Conservation (phyloP, 2,888 invertebrate genomes). For the Ypsolopha scabrella region DNA sequence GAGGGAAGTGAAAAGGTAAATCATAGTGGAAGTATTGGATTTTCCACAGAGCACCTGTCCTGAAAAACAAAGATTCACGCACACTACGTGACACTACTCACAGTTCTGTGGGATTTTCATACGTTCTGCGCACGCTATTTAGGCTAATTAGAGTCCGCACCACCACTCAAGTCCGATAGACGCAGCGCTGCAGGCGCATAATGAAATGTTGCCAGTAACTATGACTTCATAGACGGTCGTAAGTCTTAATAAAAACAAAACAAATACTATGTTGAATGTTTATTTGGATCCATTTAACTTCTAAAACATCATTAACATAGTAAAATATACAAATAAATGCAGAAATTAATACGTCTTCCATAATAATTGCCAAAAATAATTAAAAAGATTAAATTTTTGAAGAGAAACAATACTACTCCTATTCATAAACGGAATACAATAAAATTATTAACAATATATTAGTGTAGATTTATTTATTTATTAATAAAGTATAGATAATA, state of each 20-base stretch:
- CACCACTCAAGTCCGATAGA: no score
- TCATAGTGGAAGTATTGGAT: no score
- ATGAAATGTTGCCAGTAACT: no score
- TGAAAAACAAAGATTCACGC: no score
- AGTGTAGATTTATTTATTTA: slow-evolving; percentile 42
- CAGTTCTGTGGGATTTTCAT: no score
- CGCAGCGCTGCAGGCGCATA: no score
- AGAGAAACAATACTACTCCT: slow-evolving; percentile 33
- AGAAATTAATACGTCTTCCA: slow-evolving; percentile 35
- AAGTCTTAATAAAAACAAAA: slow-evolving; percentile 16
- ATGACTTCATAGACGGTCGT: neutral
- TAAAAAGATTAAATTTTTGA: slow-evolving; percentile 33
- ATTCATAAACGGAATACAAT: slow-evolving; percentile 48
- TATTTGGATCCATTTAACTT: slow-evolving; percentile 62
- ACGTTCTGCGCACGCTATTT: neutral
- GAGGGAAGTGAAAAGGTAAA: no score
- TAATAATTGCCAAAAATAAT: slow-evolving; percentile 14
- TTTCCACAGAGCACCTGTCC: no score
- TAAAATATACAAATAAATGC: slow-evolving; percentile 67
- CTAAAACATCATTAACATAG: slow-evolving; percentile 65
- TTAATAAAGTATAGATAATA: slow-evolving; percentile 46
- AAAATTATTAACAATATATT: slow-evolving; percentile 69
- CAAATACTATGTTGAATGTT: slow-evolving; percentile 63
- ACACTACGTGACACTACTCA: no score
- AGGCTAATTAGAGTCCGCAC: no score